These are phyloP conservation scores for Siniperca scherzeri DNA, from an alignment of 2,797 vertebrate genomes.

Conservation along the genomic window DNA sequence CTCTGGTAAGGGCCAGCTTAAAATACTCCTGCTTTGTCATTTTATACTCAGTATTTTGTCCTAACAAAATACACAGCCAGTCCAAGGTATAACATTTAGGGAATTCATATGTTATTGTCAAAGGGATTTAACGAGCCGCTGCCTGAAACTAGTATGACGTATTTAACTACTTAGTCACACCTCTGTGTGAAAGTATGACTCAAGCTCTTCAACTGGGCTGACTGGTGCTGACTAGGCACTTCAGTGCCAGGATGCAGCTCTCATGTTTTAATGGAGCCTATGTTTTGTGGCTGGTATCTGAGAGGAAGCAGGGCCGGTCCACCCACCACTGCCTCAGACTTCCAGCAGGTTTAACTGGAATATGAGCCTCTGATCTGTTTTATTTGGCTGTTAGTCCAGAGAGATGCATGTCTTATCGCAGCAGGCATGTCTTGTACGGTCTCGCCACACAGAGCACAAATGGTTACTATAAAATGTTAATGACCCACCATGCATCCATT, in stretches of 20 bases:
- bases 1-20: conserved; percentile 90
- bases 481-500: conserved; percentile 34
- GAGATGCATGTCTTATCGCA: conserved; percentile 60
- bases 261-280: conserved; percentile 55
- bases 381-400: conserved; percentile 57
- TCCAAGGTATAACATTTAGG: conserved; percentile 18
- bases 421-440: conserved; percentile 53
- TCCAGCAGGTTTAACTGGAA: conserved; percentile 83
- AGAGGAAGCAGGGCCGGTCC: conserved; percentile 60
- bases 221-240: conserved; percentile 54
- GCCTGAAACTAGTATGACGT: conserved; percentile 47
- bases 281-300: conserved; percentile 60
- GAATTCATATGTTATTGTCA: conserved; percentile 37
- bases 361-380: conserved; percentile 74
- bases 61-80: background rate
- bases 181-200: conserved; percentile 67
- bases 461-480: conserved; percentile 54
- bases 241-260: conserved; percentile 50
- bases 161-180: conserved; percentile 56
- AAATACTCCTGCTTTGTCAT: conserved; percentile 52
- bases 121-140: conserved; percentile 20
- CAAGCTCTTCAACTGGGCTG: conserved; percentile 37
- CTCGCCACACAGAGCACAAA: conserved; percentile 48
- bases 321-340: conserved; percentile 55
- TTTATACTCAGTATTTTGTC: conserved; percentile 29